Conservation (phyloP, 2,888 invertebrate genomes). For the Xylota segnis region DNA sequence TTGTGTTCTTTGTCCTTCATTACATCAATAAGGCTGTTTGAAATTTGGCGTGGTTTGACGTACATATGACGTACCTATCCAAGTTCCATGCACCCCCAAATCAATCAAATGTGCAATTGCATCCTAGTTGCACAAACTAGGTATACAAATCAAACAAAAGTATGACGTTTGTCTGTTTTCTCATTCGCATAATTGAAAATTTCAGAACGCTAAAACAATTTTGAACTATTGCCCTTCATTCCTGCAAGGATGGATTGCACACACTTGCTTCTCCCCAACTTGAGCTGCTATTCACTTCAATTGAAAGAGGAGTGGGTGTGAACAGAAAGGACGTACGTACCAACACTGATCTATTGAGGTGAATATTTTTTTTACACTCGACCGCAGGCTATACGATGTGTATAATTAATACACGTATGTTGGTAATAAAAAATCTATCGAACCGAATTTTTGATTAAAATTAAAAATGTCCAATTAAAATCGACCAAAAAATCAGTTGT, state of each 20-base stretch:
- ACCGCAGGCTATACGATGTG: background rate
- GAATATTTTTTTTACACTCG: no score
- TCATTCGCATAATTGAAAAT: background rate
- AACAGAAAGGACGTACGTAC: background rate
- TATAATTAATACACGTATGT: background rate
- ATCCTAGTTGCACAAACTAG: background rate
- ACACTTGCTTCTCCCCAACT: background rate
- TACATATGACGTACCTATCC: no score
- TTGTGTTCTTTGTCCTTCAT: no score
- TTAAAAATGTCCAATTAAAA: constrained; percentile 4
- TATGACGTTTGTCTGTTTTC: background rate
- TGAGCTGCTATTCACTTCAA: no score
- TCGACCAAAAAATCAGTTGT: background rate
- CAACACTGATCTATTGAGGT: background rate
- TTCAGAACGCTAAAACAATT: background rate
- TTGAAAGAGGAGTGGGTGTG: no score
- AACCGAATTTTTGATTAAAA: background rate
- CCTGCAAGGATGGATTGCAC: background rate
- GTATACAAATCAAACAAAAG: background rate
- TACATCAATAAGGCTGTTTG: no score
- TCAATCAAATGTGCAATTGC: no score
- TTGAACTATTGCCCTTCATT: background rate
- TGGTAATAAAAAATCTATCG: background rate
- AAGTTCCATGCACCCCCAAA: no score
- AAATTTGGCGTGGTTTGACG: no score